Evolutionary conservation across 2,797 vertebrate species (phyloP).

Genomic region (Perdix hodgsoniae): DNA sequence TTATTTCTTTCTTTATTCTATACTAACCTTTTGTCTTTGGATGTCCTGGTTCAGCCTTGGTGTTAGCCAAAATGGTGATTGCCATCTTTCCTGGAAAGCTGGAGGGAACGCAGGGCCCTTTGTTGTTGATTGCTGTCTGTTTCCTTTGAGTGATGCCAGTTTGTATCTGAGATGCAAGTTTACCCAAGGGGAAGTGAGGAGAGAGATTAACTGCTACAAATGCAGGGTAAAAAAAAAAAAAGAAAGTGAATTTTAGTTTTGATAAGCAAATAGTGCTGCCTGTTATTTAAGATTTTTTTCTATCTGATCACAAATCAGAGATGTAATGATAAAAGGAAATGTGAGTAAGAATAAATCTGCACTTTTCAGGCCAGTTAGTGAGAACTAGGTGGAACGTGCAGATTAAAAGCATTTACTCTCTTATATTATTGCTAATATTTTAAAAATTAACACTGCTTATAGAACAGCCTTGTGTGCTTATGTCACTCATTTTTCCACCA

Average conservation of each 20-base stretch:
- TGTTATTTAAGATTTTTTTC: neutral
- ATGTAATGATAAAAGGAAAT: neutral
- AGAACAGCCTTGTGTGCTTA: neutral
- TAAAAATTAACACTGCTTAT: neutral
- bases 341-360: neutral
- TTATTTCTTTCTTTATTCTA: neutral
- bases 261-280: neutral
- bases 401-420: neutral
- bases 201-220: neutral
- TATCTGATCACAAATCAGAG: neutral
- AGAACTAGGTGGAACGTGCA: neutral
- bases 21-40: neutral
- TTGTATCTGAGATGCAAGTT: neutral
- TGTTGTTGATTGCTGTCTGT: neutral
- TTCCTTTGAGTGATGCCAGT: neutral
- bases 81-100: neutral
- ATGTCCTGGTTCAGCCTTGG: neutral
- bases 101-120: neutral
- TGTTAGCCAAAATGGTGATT: neutral
- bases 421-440: neutral
- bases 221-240: accelerated
- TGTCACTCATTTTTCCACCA: neutral
- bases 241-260: neutral
- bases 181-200: neutral
- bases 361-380: neutral